These are phyloP conservation scores for Budorcas taxicolor DNA, from an alignment of 2,113 vertebrate species.

Conservation along the genomic window DNA sequence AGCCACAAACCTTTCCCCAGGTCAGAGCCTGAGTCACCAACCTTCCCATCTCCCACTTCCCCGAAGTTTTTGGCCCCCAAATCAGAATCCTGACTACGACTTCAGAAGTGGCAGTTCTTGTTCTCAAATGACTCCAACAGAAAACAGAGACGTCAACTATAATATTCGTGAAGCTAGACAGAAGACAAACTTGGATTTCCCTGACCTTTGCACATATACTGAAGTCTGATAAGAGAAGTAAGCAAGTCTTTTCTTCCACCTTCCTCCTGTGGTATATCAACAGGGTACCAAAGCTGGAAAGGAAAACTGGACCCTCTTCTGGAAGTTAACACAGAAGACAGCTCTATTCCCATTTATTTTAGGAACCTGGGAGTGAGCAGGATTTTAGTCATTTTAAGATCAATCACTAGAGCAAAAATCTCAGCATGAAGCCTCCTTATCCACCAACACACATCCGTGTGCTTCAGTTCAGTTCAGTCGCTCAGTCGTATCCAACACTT, in stretches of 20 bases:
- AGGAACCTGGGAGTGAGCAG: background rate
- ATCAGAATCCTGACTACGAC: background rate
- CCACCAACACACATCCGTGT: background rate
- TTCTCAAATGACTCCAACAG: background rate
- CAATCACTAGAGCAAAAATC: background rate
- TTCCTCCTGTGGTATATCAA: background rate
- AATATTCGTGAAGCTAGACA: background rate
- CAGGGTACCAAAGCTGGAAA: background rate
- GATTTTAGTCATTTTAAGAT: background rate
- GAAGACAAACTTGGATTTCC: background rate
- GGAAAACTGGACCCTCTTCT: background rate
- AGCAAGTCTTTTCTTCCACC: background rate
- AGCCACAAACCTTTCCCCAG: background rate
- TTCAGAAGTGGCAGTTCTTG: background rate
- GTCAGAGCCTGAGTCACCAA: background rate
- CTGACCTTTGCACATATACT: background rate
- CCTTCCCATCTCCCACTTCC: background rate
- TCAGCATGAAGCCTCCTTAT: background rate
- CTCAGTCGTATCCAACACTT: too few relatives aligned
- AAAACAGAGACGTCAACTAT: background rate
- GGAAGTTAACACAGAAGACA: background rate
- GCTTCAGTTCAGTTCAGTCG: background rate
- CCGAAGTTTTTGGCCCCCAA: background rate
- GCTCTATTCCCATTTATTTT: background rate
- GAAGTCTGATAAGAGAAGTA: background rate